Conservation (phyloP, 2,797 vertebrate species). For the Vultur gryphus region DNA sequence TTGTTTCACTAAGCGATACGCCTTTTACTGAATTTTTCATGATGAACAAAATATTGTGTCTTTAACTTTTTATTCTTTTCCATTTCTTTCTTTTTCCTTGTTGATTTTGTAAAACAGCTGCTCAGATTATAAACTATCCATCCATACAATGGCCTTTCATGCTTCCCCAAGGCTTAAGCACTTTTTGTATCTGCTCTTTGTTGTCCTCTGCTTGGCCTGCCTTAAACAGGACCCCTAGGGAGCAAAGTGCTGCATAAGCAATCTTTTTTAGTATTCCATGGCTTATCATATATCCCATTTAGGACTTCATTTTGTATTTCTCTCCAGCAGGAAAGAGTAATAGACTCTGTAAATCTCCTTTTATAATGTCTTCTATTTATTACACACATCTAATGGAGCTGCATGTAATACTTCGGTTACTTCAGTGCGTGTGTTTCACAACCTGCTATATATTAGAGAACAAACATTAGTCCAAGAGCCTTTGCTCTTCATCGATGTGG, state of each 20-base stretch:
- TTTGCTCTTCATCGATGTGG: background rate
- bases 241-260: conserved; percentile 2
- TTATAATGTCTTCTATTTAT: background rate
- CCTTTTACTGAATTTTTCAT: background rate
- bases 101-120: background rate
- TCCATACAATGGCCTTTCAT: background rate
- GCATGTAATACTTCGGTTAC: background rate
- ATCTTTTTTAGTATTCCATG: background rate
- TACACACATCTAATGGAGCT: background rate
- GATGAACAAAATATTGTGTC: background rate
- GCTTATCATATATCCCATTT: background rate
- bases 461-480: background rate
- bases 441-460: background rate
- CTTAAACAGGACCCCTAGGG: background rate
- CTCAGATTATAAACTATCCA: background rate
- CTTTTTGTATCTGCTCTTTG: background rate
- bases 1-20: background rate
- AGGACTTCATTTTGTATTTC: conserved; percentile 28
- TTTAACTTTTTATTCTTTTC: background rate
- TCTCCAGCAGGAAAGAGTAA: background rate
- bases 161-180: background rate
- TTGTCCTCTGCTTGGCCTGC: background rate
- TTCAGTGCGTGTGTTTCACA: background rate
- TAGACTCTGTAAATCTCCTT: conserved; percentile 10
- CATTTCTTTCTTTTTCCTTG: background rate